Base-by-base conservation (phyloP, 1,140 invertebrate species). In the Ceratina australensis region DNA sequence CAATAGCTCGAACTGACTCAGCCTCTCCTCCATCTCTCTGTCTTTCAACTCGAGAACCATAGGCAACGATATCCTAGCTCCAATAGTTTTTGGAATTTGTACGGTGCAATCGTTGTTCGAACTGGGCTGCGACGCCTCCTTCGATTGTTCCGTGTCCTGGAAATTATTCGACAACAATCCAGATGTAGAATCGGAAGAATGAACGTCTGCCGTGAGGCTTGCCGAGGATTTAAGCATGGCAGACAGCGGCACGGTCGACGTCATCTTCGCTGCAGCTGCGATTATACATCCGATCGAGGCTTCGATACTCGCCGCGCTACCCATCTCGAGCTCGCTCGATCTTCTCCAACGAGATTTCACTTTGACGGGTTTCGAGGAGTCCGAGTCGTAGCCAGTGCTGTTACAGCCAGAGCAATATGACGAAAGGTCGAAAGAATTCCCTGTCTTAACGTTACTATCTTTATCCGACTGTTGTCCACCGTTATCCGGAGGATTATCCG, bases 321-420 rank as follows among this genome's bases (percentile, higher is more conserved):
- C 93, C 94, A 95, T 95, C 91, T 97, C 96, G 56, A 97, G 91
- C 89, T 97, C 96, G 92, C 96, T 97, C 1, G 95, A 96, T 77
- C 96, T 91, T 64, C 96, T 90, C 96, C 97, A 97, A 28, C 96
- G 92, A 7, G 96, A 97, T 89, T 97, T 98, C 0, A 98, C 96
- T 93, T 97, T 97, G 8, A 96, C 95, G 2, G 96, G 96, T 91
- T 95, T 96, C 54, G 94, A 94, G 7, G 90, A 89, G 52, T 93
- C 93, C 22, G 91, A 90, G 76, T 91, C 90, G 47, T 92, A 92
- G 26, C 91, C 91, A 16, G 87, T 85, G 18, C 78, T 74, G 50
- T 78, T 82, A 16, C 74, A 86, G 61, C 49, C 71, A n/a, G 86
- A 52, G 22, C 80, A 72, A 18, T 85, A 68, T 5, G 88, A 81